These are phyloP conservation scores for Ammodytes dubius DNA, from an alignment of 2,113 vertebrate genomes.

Conservation along the genomic window DNA sequence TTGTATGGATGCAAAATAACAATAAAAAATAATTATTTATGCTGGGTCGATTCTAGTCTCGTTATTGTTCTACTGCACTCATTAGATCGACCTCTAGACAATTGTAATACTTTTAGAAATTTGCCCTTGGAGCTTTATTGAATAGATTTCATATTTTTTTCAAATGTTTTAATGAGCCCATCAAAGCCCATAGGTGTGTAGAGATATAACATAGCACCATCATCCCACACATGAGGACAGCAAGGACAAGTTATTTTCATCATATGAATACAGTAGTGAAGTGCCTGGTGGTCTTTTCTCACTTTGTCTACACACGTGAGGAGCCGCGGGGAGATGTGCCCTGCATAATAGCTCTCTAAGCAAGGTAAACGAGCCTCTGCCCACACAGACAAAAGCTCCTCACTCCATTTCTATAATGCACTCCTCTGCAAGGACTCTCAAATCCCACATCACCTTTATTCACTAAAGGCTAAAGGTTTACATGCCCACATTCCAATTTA, in stretches of 20 bases:
- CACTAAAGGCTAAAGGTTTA: constrained; percentile 79
- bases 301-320: constrained; percentile 51
- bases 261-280: constrained; percentile 22
- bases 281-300: constrained; percentile 30
- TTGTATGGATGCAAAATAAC: constrained; percentile 16
- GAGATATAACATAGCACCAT: not conserved
- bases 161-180: not conserved
- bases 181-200: not conserved
- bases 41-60: constrained; percentile 8
- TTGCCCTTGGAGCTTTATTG: not conserved
- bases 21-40: constrained; percentile 11
- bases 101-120: constrained; percentile 5
- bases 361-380: constrained; percentile 71
- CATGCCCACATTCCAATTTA: constrained; percentile 66
- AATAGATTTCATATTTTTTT: not conserved
- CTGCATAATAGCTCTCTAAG: constrained; percentile 65
- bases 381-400: constrained; percentile 78
- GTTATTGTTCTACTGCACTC: constrained; percentile 12
- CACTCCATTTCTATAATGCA: constrained; percentile 72
- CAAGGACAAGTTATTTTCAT: constrained; percentile 23
- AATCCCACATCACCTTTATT: constrained; percentile 79
- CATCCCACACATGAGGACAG: constrained; percentile 1
- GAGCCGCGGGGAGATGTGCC: constrained; percentile 55
- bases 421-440: constrained; percentile 75
- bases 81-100: constrained; percentile 1